Base-by-base conservation (phyloP, 35 echinoderm and acorn worm species). In the Lytechinus variegatus region DNA sequence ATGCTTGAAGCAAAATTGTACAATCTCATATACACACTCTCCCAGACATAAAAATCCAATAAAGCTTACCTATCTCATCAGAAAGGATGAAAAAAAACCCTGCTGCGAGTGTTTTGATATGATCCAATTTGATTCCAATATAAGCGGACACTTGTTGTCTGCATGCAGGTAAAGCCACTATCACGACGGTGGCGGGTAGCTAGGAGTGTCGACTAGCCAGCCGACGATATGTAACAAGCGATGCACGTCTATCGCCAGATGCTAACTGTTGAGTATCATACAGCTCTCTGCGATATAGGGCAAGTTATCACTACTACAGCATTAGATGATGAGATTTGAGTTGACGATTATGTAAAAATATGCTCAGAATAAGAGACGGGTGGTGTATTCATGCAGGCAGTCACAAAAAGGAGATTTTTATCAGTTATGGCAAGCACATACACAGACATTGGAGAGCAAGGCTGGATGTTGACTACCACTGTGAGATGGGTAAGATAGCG, bases 101-200 rank as follows among this genome's bases (percentile, higher is more conserved):
- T 79, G 66, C 66, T 24, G 66, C 66, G 21, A 79, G 66, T 79
- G 28, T 90, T 90, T 90, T 90, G 88, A 14, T 90, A 90, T 90
- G 88, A 90, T 90, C 88, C 88, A 90, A 90, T 90, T 90, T 90
- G 88, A 33, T 90, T 90, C 88, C 88, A 90, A 58, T 52, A 54
- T 90, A 90, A 79, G 88, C 88, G 28, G 88, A 44, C 88, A 90
- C 88, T 90, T 90, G 88, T 90, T 90, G 88, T 90, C 29, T 52
- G 88, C 9, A 19, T 54, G 19, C 66, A 16, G 5, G 66, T 79
- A 79, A 79, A 24, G 16, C 66, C 16, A 6, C 54, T 91, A 52
- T 16, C 89, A 60, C 51, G 54, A 2, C 33, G 33, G 33, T 44
- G 33, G 33, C 33, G 33, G 33, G 33, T 44, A 44, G 54, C 12